A percentile compares a stretch with the other conserved stretches of the same genome.
These are phyloP conservation scores for Cyphomyrmex costatus DNA, from an alignment of 1,140 invertebrate species.

Conservation along the genomic window DNA sequence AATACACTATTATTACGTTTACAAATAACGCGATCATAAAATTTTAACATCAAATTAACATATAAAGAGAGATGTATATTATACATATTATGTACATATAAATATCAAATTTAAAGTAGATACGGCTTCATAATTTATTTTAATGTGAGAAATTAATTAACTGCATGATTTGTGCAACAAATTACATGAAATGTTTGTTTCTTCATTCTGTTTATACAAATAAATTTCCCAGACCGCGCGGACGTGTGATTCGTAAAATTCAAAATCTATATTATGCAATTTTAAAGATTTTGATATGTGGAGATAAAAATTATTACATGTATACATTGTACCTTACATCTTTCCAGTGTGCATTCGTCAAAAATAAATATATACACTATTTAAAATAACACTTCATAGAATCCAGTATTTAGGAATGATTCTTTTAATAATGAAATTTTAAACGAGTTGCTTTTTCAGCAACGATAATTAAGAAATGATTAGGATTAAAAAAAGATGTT, in stretches of 20 bases:
- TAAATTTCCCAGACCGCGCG: not conserved
- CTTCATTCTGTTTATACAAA: not conserved
- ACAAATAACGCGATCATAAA: not conserved
- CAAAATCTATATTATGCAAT: not conserved
- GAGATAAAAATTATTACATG: no score
- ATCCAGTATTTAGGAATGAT: not conserved
- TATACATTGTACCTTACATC: no score
- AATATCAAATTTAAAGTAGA: not conserved
- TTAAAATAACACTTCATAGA: not conserved
- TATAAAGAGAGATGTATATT: no score
- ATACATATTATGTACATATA: not conserved
- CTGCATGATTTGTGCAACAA: not conserved
- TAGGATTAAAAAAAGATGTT: not conserved
- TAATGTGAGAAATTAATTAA: conserved; percentile 16
- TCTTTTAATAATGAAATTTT: not conserved
- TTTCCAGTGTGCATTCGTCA: conserved; percentile 2
- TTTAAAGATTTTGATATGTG: conserved; percentile 40
- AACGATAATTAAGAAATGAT: not conserved
- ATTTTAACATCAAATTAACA: not conserved
- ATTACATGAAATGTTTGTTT: not conserved
- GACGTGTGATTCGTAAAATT: conserved; percentile 32
- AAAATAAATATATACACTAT: not conserved
- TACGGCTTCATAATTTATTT: not conserved
- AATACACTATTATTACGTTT: not conserved
- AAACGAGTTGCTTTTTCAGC: not conserved